Percentiles rank a stretch among this genome's conserved stretches.
Conservation (phyloP, 2,888 invertebrate genomes). For the Parthenolecanium corni region DNA sequence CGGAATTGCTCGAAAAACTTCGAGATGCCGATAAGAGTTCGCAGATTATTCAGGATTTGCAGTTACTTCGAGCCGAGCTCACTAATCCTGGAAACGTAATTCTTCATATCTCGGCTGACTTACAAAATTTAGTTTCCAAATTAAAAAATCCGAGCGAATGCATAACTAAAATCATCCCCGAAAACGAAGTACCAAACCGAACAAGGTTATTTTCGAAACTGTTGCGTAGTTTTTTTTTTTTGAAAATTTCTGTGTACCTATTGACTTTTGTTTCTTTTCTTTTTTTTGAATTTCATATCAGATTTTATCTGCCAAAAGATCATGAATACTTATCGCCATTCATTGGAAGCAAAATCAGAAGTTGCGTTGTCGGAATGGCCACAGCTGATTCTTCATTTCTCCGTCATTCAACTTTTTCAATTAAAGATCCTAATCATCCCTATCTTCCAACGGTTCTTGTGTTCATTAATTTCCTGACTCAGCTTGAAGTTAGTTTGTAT, state of each 20-base stretch:
- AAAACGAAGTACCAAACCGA: constrained; percentile 36
- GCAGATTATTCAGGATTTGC: constrained; percentile 40
- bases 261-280: no score
- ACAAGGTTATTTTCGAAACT: constrained; percentile 35
- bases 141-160: constrained; percentile 44
- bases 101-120: constrained; percentile 61
- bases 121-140: constrained; percentile 45
- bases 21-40: constrained; percentile 43
- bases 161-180: constrained; percentile 44
- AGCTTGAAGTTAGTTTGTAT: constrained; percentile 53
- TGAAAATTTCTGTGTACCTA: no score
- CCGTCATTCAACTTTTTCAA: constrained; percentile 53
- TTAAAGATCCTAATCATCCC: constrained; percentile 49
- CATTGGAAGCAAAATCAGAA: constrained; percentile 39
- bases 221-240: no score
- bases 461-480: constrained; percentile 73
- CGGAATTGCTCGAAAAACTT: constrained; percentile 50
- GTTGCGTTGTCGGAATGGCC: constrained; percentile 65
- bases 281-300: no score
- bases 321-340: constrained; percentile 39
- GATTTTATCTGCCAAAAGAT: constrained; percentile 42
- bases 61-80: constrained; percentile 48
- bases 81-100: constrained; percentile 50
- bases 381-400: constrained; percentile 69
- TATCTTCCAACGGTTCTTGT: constrained; percentile 64